Conservation (phyloP, 2,797 vertebrate genomes). For the Hydrocynus forskahlii region DNA sequence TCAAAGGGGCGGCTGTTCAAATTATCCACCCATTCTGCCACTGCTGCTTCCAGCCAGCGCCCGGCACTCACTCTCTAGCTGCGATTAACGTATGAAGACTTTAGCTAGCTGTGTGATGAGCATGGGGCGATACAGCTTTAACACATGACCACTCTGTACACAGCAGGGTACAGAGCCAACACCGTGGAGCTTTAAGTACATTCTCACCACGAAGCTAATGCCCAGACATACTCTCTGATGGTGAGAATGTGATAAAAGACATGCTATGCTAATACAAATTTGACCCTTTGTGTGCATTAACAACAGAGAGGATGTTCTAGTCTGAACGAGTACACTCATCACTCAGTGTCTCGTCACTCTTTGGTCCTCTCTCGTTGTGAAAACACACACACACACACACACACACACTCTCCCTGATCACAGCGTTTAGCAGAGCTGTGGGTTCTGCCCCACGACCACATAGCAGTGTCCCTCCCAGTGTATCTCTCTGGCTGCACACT, state of each 20-base stretch:
- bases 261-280: constrained; percentile 22
- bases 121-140: constrained; percentile 20
- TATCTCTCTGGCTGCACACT: constrained; percentile 21
- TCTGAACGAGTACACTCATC: neutral
- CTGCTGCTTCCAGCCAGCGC: constrained; percentile 67
- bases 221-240: neutral
- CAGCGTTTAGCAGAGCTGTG: neutral
- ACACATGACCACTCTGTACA: constrained; percentile 26
- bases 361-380: neutral
- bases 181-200: neutral
- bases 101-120: neutral
- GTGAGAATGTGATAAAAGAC: constrained; percentile 1
- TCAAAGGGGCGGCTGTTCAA: constrained; percentile 65
- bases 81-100: neutral
- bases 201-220: neutral
- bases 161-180: constrained; percentile 15
- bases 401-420: constrained; percentile 1
- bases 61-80: constrained; percentile 50
- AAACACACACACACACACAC: neutral
- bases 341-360: neutral
- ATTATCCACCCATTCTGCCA: constrained; percentile 72
- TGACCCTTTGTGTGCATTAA: neutral
- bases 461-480: neutral
- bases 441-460: neutral
- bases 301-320: neutral